Percentiles rank a stretch among this genome's conserved stretches.
These are phyloP conservation scores for Drosophila sproati DNA, from an alignment of 1,140 invertebrate species.

Conservation along the genomic window DNA sequence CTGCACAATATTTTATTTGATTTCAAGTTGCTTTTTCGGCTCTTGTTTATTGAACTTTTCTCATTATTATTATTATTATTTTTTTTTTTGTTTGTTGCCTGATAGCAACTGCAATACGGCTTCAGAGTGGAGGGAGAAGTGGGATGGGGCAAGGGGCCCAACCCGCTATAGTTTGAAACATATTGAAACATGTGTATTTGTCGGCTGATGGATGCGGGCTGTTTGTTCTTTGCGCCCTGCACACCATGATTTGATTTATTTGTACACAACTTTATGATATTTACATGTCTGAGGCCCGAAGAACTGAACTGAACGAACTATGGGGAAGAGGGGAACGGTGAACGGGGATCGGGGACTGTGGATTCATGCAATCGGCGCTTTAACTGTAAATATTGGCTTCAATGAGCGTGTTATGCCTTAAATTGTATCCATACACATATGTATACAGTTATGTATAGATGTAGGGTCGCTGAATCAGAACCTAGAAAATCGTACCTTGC, in stretches of 20 bases:
- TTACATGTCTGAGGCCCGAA: conserved; percentile 60
- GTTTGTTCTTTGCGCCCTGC: conserved; percentile 65
- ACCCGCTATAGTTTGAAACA: conserved; percentile 51
- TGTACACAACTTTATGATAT: conserved; percentile 79
- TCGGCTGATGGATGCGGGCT: conserved; percentile 64
- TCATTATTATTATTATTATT: neutral
- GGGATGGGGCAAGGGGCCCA: neutral
- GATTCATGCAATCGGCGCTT: conserved; percentile 29
- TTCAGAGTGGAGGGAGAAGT: neutral
- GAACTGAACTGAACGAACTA: conserved; percentile 6
- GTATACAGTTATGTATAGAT: neutral
- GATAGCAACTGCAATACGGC: conserved; percentile 34
- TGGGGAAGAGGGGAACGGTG: neutral
- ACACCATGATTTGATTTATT: conserved; percentile 75
- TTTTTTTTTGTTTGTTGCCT: conserved; percentile 25
- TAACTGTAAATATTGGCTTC: conserved; percentile 50
- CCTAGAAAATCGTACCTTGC: too few relatives aligned
- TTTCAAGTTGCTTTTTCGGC: conserved; percentile 50
- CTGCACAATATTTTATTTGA: conserved; percentile 67
- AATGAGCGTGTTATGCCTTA: conserved; percentile 16
- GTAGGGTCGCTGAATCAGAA: neutral
- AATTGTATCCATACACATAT: too few relatives aligned
- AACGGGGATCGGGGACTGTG: neutral
- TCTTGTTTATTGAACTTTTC: conserved; percentile 74
- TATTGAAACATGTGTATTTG: conserved; percentile 74